Conservation (phyloP, 2,888 invertebrate species). For the Blomia tropicalis region DNA sequence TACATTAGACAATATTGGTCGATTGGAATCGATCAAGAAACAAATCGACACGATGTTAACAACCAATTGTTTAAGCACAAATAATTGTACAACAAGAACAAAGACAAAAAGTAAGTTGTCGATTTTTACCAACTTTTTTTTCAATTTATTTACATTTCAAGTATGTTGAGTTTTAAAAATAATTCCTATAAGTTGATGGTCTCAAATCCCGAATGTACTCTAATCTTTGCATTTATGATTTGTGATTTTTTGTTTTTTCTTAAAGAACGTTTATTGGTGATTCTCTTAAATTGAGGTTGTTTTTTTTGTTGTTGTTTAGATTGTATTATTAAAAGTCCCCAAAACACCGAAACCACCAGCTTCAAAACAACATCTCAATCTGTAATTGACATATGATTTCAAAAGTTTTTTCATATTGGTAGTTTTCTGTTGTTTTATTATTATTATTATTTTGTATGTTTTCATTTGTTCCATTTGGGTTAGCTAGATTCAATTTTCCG, state of each 20-base stretch:
- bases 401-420: background rate
- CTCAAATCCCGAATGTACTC: too few species aligned
- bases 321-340: too few species aligned
- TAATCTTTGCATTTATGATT: too few species aligned
- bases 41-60: background rate
- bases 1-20: background rate
- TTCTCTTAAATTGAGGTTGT: too few species aligned
- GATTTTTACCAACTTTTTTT: background rate
- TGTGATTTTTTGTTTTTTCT: too few species aligned
- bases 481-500: too few species aligned
- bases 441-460: background rate
- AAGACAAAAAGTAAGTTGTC: background rate
- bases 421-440: background rate
- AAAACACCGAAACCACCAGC: too few species aligned
- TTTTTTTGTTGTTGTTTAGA: too few species aligned
- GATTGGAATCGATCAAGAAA: constrained; percentile 1
- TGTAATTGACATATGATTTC: too few species aligned
- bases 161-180: background rate
- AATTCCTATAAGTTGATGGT: background rate
- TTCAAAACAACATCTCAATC: too few species aligned
- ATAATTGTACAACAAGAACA: background rate
- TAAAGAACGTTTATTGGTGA: too few species aligned
- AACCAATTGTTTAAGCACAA: background rate
- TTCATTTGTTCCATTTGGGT: background rate
- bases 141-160: background rate